Conservation (phyloP, 2,113 vertebrate genomes). For the Nipponia nippon region DNA sequence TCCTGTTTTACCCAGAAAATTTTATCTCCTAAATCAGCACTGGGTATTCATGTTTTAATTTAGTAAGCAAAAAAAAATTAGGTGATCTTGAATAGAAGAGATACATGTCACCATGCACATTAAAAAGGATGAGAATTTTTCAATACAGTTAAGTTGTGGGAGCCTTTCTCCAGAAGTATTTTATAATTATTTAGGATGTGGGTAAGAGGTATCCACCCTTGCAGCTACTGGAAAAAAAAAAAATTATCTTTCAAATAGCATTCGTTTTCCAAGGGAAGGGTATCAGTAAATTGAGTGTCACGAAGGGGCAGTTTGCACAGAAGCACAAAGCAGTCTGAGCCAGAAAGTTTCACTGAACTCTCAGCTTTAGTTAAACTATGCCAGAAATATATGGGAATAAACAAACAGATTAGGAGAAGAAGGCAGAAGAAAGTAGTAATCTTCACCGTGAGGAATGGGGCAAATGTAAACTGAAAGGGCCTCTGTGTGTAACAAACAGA, state of each 20-base stretch:
- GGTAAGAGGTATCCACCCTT: background rate
- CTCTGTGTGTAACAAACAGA: background rate
- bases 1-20: background rate
- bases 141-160: background rate
- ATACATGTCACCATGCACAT: background rate
- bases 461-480: conserved; percentile 47
- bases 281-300: background rate
- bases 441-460: conserved; percentile 23
- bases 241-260: background rate
- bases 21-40: background rate
- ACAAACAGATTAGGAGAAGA: conserved; percentile 51
- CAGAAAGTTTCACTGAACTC: conserved; percentile 35
- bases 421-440: conserved; percentile 50
- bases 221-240: background rate
- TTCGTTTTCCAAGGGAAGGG: background rate
- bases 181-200: background rate
- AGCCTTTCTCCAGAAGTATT: background rate
- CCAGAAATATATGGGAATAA: conserved; percentile 61
- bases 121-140: background rate
- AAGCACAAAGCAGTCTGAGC: background rate
- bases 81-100: background rate
- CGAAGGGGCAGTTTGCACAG: background rate
- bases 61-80: background rate
- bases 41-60: background rate
- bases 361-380: conserved; percentile 8